Base-by-base conservation (phyloP, 2,888 invertebrate genomes). In the Lasioglossum zephyrum region DNA sequence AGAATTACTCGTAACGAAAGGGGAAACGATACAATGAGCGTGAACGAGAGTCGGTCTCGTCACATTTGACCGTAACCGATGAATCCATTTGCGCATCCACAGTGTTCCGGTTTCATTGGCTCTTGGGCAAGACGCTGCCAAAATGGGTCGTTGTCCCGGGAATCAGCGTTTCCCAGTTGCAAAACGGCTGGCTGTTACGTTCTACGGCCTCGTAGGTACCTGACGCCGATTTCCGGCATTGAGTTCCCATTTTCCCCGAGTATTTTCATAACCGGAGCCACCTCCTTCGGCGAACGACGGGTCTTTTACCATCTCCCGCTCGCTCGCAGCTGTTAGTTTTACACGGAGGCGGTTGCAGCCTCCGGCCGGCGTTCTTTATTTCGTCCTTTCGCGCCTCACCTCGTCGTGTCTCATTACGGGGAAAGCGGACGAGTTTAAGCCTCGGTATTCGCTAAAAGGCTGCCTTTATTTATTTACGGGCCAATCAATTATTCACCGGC, bases 391-490 rank as follows among this genome's bases (percentile, higher is more conserved):
- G 69, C 41, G 76, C 79, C 83, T 87, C 84, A 82, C 86, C 82
- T 77, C 85, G 39, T n/a, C 70, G 73, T 78, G 74, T 82, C 86
- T 88, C 79, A 84, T 88, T 87, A 88, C 39, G 84, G 73, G 57
- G 39, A 76, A 39, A 44, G 72, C 73, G 82, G 73, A 77, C 76
- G 76, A 85, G 84, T 88, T 90, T 89, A 86, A 90, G 88, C 79
- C 81, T 85, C n/a, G 86, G 86, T 72, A 81, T 81, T 82, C 73
- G 86, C 90, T 91, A 91, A 91, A 89, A 91, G 91, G 90, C 80
- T 83, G 36, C 2, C 69, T 77, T 91, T 82, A 77, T 90, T 91
- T 91, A 91, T 91, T 91, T 79, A 91, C 84, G 70, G 57, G 36
- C 41, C 77, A 57, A 83, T 91, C 88, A 89, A 90, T 91, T 91